Evolutionary conservation across 2,113 vertebrate species (phyloP).

Genomic region (Barnardius zonarius): DNA sequence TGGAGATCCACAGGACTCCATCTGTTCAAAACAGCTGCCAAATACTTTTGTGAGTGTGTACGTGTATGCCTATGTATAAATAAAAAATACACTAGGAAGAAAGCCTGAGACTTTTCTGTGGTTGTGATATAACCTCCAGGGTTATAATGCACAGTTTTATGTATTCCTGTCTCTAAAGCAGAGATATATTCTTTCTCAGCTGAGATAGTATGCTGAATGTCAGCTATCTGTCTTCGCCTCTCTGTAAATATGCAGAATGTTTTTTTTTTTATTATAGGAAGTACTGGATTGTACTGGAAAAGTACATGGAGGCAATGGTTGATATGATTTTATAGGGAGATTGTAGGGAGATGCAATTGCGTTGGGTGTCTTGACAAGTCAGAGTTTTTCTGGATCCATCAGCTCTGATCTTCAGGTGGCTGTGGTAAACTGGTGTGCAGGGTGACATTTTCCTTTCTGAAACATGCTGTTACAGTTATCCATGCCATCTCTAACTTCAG

Average conservation of each 20-base stretch:
- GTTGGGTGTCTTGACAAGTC: not conserved
- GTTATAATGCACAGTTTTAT: not conserved
- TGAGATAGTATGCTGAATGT: not conserved
- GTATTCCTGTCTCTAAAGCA: not conserved
- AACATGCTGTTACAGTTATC: not conserved
- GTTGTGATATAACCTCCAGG: not conserved
- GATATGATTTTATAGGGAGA: not conserved
- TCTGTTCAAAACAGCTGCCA: slow-evolving; percentile 50
- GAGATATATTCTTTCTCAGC: not conserved
- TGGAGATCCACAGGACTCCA: slow-evolving; percentile 7
- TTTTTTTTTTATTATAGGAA: not conserved
- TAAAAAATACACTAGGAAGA: not conserved
- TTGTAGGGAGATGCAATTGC: not conserved
- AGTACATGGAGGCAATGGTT: not conserved
- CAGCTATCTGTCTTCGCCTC: not conserved
- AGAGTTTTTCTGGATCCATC: not conserved
- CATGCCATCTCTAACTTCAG: not conserved
- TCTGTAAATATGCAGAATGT: not conserved
- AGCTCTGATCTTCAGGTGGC: not conserved
- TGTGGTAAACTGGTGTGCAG: not conserved
- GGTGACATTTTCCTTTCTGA: not conserved
- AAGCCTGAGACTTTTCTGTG: not conserved
- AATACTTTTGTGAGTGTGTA: not conserved
- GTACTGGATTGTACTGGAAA: not conserved
- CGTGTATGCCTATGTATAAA: not conserved